A percentile compares a stretch with the other conserved stretches of the same genome.
Evolutionary conservation across 2,888 invertebrate species (phyloP).

Genomic region (Sinohyriopsis cumingii): DNA sequence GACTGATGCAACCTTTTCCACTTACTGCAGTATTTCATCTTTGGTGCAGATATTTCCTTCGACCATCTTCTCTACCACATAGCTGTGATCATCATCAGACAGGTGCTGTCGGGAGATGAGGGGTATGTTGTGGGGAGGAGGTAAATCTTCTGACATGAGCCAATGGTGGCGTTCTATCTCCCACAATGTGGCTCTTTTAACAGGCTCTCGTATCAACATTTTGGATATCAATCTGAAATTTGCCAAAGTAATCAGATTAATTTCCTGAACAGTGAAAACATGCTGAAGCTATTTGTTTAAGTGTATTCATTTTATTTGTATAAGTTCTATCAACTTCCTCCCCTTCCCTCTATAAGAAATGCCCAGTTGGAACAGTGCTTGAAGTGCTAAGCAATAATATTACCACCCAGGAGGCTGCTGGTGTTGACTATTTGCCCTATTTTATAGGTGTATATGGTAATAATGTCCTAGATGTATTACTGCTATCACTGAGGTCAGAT

Average conservation of each 20-base stretch:
- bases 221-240: constrained; percentile 84
- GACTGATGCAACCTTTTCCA: background rate
- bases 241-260: background rate
- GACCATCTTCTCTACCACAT: constrained; percentile 96
- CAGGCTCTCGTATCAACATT: constrained; percentile 96
- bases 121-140: constrained; percentile 74
- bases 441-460: too few relatives aligned
- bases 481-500: too few relatives aligned
- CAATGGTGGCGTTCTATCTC: constrained; percentile 92
- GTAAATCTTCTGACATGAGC: constrained; percentile 72
- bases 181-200: constrained; percentile 88
- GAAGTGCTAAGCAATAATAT: too few relatives aligned
- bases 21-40: constrained; percentile 91
- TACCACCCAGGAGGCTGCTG: too few relatives aligned
- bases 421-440: too few relatives aligned
- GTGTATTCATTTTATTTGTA: too few relatives aligned
- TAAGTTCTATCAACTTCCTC: too few relatives aligned
- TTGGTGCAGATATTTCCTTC: constrained; percentile 94
- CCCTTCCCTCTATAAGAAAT: too few relatives aligned
- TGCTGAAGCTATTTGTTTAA: too few relatives aligned
- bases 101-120: constrained; percentile 91
- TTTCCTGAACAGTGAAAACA: background rate
- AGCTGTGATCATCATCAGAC: constrained; percentile 90
- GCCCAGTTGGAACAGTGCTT: too few relatives aligned
- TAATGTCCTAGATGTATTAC: too few relatives aligned